phyloP scores from a whole-genome alignment of 2,113 vertebrate species.

The Phrynosoma blainvillii region DNA sequence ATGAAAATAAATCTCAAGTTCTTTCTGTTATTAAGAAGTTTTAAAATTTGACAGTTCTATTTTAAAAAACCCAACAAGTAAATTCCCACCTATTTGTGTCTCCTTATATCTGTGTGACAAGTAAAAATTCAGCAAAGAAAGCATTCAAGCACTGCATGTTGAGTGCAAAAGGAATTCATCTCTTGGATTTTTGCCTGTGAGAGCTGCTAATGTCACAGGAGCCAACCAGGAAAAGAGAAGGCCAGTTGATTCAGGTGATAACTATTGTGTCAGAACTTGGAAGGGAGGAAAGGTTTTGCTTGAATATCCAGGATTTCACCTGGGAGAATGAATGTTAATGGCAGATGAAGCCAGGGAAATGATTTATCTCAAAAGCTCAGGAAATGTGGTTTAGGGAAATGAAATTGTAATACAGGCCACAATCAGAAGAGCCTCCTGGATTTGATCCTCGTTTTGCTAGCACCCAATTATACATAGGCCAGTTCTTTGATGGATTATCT shows the following conservation, averaged over 20 bases:
- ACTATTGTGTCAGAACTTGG: neutral
- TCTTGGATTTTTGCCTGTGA: neutral
- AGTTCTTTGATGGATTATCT: conserved; percentile 6
- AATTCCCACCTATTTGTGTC: too few species aligned
- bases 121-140: neutral
- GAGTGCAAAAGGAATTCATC: too few species aligned
- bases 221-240: neutral
- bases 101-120: neutral
- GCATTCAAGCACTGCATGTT: too few species aligned
- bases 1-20: too few species aligned
- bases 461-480: conserved; percentile 27
- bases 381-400: neutral
- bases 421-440: neutral
- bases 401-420: neutral
- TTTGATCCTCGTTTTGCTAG: conserved; percentile 10
- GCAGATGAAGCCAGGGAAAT: neutral
- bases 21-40: too few species aligned
- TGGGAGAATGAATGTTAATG: neutral
- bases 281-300: neutral
- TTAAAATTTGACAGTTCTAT: too few species aligned
- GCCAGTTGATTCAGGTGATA: neutral
- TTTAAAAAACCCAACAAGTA: too few species aligned
- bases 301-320: neutral
- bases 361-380: neutral
- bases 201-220: neutral